Evolutionary conservation across 2,888 invertebrate genomes (phyloP).

Genomic region (Scaptomyza tumidula): DNA sequence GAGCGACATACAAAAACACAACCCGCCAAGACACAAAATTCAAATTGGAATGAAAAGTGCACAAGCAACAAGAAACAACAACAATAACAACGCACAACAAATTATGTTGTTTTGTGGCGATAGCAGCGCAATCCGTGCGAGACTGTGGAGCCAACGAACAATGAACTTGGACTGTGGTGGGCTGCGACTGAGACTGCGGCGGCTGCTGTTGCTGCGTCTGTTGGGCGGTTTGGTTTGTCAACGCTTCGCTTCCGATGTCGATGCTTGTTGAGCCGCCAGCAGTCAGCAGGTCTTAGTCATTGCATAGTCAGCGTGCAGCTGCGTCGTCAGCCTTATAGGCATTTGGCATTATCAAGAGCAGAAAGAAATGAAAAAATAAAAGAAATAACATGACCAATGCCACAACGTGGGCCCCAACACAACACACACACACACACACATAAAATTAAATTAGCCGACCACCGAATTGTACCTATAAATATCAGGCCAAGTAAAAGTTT

Average conservation of each 20-base stretch:
- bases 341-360: slow-evolving; percentile 73
- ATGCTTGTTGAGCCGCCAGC: slow-evolving; percentile 37
- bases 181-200: slow-evolving; percentile 11
- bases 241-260: slow-evolving; percentile 68
- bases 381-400: slow-evolving; percentile 54
- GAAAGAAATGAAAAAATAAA: slow-evolving; percentile 1
- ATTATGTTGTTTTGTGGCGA: slow-evolving; percentile 31
- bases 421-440: slow-evolving; percentile 6
- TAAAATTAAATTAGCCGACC: slow-evolving; percentile 55
- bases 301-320: slow-evolving; percentile 22
- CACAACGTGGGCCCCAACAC: slow-evolving; percentile 56
- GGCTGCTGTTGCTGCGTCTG: slow-evolving; percentile 31
- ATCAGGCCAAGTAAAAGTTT: slow-evolving; percentile 36
- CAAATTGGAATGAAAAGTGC: slow-evolving; percentile 38
- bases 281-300: slow-evolving; percentile 4
- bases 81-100: slow-evolving; percentile 26
- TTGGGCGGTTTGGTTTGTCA: slow-evolving; percentile 61
- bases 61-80: slow-evolving; percentile 27
- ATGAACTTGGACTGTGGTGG: slow-evolving; percentile 74
- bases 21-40: slow-evolving; percentile 34
- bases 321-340: slow-evolving; percentile 42
- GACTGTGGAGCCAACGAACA: slow-evolving; percentile 70
- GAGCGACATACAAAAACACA: slow-evolving; percentile 16
- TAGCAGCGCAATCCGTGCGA: slow-evolving; percentile 63
- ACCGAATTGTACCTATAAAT: slow-evolving; percentile 62